phyloP scores from a whole-genome alignment of 2,797 vertebrate species.

The Pseudocheirus occidentalis region DNA sequence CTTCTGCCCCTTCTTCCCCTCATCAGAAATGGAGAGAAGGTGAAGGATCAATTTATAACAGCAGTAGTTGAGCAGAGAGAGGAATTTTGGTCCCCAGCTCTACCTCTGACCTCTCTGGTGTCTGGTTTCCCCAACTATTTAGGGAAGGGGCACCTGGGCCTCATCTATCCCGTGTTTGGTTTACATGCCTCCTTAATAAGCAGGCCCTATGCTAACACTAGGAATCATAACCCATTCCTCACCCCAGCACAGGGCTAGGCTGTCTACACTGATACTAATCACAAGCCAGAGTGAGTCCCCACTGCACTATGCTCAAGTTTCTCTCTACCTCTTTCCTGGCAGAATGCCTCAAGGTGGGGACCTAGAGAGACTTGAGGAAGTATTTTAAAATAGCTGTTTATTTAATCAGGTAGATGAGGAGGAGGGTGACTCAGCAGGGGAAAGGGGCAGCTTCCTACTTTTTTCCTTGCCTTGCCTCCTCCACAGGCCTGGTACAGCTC shows the following conservation, averaged over 20 bases:
- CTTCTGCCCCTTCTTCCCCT: background rate
- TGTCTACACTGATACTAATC: slow-evolving; percentile 18
- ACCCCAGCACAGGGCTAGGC: background rate
- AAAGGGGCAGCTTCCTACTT: slow-evolving; percentile 12
- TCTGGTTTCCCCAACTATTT: background rate
- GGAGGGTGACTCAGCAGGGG: slow-evolving; percentile 63
- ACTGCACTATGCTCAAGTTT: background rate
- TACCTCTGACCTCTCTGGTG: background rate
- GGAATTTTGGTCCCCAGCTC: background rate
- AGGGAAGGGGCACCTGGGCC: slow-evolving; percentile 1
- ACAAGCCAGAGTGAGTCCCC: slow-evolving; percentile 39
- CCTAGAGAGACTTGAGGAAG: slow-evolving; percentile 60
- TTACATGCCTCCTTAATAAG: slow-evolving; percentile 3
- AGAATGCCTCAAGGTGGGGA: slow-evolving; percentile 41
- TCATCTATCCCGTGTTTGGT: slow-evolving; percentile 23
- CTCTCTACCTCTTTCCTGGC: slow-evolving; percentile 57
- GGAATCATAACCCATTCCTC: background rate
- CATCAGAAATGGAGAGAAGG: slow-evolving; percentile 17
- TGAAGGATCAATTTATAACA: slow-evolving; percentile 5
- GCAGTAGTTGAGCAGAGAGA: background rate
- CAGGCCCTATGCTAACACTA: background rate
- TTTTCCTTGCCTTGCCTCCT: background rate
- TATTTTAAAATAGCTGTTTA: slow-evolving; percentile 35
- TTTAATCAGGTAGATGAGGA: slow-evolving; percentile 16
- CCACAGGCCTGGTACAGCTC: background rate